A percentile compares a stretch with the other conserved stretches of the same genome.
phyloP scores from a whole-genome alignment of 2,888 invertebrate genomes.

The Leuctra nigra region DNA sequence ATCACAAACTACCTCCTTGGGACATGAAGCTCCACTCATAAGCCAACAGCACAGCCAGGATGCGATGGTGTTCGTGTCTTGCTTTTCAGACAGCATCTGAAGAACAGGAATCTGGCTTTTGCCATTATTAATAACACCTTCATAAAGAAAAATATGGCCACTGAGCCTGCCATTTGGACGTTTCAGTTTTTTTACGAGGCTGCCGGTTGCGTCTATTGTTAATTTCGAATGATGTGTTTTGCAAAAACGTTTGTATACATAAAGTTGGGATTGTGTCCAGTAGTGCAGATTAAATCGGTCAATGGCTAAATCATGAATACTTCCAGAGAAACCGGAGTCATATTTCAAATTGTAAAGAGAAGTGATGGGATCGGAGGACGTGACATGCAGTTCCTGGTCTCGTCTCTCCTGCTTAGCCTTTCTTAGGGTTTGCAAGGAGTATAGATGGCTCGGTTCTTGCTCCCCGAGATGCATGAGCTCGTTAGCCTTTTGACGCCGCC shows the following conservation, averaged over 20 bases:
- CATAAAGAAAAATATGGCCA: slow-evolving; percentile 28
- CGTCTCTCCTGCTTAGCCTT: no score
- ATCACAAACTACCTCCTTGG: slow-evolving; percentile 30
- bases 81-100: slow-evolving; percentile 30
- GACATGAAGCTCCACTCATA: slow-evolving; percentile 26
- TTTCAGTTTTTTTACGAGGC: slow-evolving; percentile 20
- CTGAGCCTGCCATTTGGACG: slow-evolving; percentile 20
- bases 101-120: slow-evolving; percentile 31
- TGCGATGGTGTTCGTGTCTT: slow-evolving; percentile 26
- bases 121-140: slow-evolving; percentile 20
- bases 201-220: slow-evolving; percentile 29
- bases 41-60: slow-evolving; percentile 30
- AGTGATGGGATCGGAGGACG: background rate
- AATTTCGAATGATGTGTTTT: slow-evolving; percentile 2
- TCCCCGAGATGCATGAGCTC: no score
- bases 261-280: slow-evolving; percentile 26
- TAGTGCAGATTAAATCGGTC: slow-evolving; percentile 28
- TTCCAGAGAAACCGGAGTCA: background rate
- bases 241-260: slow-evolving; percentile 26
- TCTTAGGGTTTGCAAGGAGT: no score
- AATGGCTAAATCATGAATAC: slow-evolving; percentile 25
- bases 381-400: no score
- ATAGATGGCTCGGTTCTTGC: no score
- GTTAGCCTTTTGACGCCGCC: no score
- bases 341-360: background rate